These are phyloP conservation scores for Calliopum simillimum DNA, from an alignment of 2,888 invertebrate genomes.

Conservation along the genomic window DNA sequence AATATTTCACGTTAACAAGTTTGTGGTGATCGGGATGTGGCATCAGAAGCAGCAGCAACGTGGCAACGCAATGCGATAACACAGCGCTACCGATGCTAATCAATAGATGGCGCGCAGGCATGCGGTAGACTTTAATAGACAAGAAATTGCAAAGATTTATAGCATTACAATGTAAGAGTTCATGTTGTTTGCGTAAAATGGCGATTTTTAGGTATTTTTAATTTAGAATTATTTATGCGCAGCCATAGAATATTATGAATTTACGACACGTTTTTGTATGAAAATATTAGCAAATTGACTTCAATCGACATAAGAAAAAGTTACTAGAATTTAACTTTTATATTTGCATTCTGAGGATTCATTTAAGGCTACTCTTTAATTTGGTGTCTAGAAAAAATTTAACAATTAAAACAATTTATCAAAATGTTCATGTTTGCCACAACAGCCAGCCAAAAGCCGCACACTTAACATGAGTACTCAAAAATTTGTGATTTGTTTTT, in stretches of 20 bases:
- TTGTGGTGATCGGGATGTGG: background rate
- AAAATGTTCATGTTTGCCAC: background rate
- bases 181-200: background rate
- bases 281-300: background rate
- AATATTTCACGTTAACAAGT: slow-evolving; percentile 13
- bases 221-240: slow-evolving; percentile 9
- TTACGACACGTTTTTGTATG: slow-evolving; percentile 9
- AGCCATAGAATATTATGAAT: slow-evolving; percentile 1
- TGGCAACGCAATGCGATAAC: background rate
- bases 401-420: slow-evolving; percentile 4
- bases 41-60: background rate
- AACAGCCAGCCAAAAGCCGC: background rate
- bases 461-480: background rate
- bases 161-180: background rate
- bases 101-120: slow-evolving; percentile 16
- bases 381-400: background rate
- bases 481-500: slow-evolving; percentile 11
- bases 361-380: no score
- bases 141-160: background rate
- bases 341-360: no score
- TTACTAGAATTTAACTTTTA: no score
- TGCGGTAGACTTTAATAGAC: slow-evolving; percentile 17
- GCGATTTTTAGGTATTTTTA: slow-evolving; percentile 17
- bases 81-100: slow-evolving; percentile 18
- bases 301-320: no score